Conservation (phyloP, 2,797 vertebrate species). For the Squalus acanthias region DNA sequence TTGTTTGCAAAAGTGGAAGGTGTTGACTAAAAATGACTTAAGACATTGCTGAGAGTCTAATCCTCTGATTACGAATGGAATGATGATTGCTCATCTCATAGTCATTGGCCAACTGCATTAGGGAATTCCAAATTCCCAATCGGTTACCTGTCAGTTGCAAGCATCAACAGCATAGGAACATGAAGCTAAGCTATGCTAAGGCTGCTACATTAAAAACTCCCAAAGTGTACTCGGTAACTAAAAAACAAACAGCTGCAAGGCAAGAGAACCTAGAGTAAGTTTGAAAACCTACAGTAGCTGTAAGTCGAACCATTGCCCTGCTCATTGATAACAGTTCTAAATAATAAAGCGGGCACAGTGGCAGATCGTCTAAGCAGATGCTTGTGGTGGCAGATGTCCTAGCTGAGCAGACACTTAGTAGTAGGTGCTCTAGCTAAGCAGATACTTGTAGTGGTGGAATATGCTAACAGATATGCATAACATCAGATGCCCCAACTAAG, state of each 20-base stretch:
- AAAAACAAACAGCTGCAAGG: not conserved
- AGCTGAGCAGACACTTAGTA: not conserved
- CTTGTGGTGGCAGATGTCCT: not conserved
- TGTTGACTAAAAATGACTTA: not conserved
- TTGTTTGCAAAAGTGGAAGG: slow-evolving; percentile 20
- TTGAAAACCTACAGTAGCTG: not conserved
- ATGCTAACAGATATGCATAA: not conserved
- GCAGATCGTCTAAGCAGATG: not conserved
- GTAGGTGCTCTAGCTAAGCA: not conserved
- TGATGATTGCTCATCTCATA: not conserved
- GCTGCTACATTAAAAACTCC: not conserved
- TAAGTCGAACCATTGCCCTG: not conserved
- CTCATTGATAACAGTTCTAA: not conserved
- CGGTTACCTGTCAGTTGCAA: not conserved
- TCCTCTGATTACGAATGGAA: not conserved
- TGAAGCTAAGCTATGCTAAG: not conserved
- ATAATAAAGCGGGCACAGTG: not conserved
- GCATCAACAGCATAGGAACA: not conserved
- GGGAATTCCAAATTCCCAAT: not conserved
- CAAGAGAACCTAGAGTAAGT: not conserved
- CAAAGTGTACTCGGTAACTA: not conserved
- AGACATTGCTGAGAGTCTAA: not conserved
- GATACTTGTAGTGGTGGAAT: not conserved
- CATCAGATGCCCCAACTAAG: not conserved
- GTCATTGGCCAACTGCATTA: not conserved